Evolutionary conservation across 2,888 invertebrate genomes (phyloP).

Genomic region (Netelia melanura): DNA sequence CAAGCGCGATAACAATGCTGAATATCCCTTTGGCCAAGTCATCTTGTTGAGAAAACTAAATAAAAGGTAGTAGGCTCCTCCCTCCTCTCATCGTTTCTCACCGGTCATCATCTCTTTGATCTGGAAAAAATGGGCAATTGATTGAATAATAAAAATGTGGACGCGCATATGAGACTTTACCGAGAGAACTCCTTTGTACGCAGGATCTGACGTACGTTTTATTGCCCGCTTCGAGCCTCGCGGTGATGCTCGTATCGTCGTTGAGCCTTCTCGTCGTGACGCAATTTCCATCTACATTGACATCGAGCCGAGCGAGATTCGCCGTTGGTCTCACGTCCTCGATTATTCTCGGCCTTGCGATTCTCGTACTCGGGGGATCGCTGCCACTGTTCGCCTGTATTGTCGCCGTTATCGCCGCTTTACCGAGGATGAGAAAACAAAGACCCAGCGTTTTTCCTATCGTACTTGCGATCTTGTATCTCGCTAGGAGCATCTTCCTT

Average conservation of each 20-base stretch:
- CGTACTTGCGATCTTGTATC: slow-evolving; percentile 73
- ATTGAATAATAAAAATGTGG: neutral
- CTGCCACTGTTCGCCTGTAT: slow-evolving; percentile 90
- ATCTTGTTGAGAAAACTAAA: neutral
- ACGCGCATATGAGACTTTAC: no score
- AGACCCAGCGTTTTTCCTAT: slow-evolving; percentile 77
- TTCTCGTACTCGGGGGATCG: slow-evolving; percentile 88
- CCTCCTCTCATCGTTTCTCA: neutral
- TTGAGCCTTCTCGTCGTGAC: slow-evolving; percentile 87
- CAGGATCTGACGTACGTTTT: slow-evolving; percentile 86
- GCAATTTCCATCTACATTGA: slow-evolving; percentile 79
- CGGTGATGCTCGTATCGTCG: slow-evolving; percentile 88
- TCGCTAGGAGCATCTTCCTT: slow-evolving; percentile 70
- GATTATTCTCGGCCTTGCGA: slow-evolving; percentile 87
- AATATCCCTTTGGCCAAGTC: neutral
- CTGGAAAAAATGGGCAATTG: neutral
- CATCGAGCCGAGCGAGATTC: slow-evolving; percentile 75
- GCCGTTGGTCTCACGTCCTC: slow-evolving; percentile 87
- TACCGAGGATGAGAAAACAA: slow-evolving; percentile 83
- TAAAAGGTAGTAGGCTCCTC: neutral
- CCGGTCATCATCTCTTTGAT: neutral
- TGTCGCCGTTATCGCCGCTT: slow-evolving; percentile 90
- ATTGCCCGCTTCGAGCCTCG: slow-evolving; percentile 85
- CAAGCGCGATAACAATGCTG: neutral
- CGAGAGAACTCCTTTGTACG: neutral